Evolutionary conservation across 2,113 vertebrate genomes (phyloP), one percentile per base, ranked within the genome.

Genomic region (Chrysemys picta): DNA sequence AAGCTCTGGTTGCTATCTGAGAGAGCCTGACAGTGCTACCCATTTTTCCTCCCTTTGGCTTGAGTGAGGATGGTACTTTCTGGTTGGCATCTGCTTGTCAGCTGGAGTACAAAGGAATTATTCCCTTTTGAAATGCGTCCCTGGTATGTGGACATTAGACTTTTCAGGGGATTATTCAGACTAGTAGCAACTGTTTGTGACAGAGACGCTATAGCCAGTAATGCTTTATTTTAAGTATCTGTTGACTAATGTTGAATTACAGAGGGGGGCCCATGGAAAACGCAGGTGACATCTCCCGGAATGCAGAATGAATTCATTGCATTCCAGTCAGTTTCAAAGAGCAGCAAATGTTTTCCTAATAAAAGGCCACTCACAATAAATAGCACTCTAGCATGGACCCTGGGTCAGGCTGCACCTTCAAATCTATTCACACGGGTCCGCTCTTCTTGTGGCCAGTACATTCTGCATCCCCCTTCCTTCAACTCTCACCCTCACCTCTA

Each of bases 161-260:
- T 21, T 96, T 97, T 97, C 24, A 5, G 94, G 86, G 89, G 96
- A 96, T 97, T 97, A 97, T 94, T 96, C 93, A 85, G 93, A 90
- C 96, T 82, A 93, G 94, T 82, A 95, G 89, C 94, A 97, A 96
- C 97, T 89, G 97, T 97, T 97, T 97, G 95, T 96, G 94, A 92
- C 80, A 0, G 97, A 97, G 93, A 96, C 89, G 86, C 95, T 85
- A 90, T 92, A 93, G 93, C 93, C 38, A 76, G 16, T 89, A 96
- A 93, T 89, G 85, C 95, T 96, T 97, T 96, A 96, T 95, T 95
- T 96, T 95, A 95, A 93, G 93, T 93, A 89, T 89, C 82, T 7
- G 22, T 85, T 95, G 97, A 94, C 88, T 56, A 89, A 93, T 79
- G 93, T 78, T 95, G 86, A 95, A 93, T 80, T 94, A 87, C 84